phyloP scores from a whole-genome alignment of 2,113 vertebrate genomes.

The Vicugna pacos region DNA sequence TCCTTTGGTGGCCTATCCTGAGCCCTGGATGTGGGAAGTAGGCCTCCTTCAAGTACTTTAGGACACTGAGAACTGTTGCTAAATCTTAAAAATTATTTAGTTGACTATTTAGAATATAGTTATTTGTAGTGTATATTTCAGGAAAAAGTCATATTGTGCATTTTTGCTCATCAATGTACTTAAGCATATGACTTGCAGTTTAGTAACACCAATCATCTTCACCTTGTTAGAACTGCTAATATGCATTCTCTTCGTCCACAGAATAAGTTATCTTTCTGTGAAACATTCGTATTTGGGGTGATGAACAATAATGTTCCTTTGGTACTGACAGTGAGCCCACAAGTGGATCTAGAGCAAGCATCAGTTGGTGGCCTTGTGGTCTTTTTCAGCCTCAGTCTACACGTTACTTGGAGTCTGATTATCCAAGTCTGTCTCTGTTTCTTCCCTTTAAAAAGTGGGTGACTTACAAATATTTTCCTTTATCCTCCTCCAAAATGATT shows the following conservation, averaged over 20 bases:
- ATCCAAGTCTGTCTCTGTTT: background rate
- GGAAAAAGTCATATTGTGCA: background rate
- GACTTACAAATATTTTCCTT: background rate
- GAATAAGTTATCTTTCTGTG: background rate
- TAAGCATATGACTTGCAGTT: background rate
- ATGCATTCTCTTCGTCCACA: background rate
- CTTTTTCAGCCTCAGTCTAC: background rate
- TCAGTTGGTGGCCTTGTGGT: fast-evolving
- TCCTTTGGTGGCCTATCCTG: background rate
- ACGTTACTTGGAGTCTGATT: background rate
- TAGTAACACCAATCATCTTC: background rate
- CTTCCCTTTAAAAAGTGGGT: background rate
- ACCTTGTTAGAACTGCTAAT: background rate
- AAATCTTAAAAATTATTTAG: background rate
- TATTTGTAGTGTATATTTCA: slow-evolving; percentile 31
- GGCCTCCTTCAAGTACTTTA: background rate
- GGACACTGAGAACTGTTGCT: background rate
- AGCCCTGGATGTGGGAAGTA: background rate
- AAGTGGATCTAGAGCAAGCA: background rate
- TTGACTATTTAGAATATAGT: background rate
- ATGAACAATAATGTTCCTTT: background rate
- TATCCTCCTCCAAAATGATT: background rate
- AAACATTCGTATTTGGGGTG: background rate
- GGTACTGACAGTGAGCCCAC: background rate
- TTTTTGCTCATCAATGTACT: background rate